A percentile compares a stretch with the other conserved stretches of the same genome.
phyloP scores from a whole-genome alignment of 2,113 vertebrate species.

The Leptodactylus fuscus region DNA sequence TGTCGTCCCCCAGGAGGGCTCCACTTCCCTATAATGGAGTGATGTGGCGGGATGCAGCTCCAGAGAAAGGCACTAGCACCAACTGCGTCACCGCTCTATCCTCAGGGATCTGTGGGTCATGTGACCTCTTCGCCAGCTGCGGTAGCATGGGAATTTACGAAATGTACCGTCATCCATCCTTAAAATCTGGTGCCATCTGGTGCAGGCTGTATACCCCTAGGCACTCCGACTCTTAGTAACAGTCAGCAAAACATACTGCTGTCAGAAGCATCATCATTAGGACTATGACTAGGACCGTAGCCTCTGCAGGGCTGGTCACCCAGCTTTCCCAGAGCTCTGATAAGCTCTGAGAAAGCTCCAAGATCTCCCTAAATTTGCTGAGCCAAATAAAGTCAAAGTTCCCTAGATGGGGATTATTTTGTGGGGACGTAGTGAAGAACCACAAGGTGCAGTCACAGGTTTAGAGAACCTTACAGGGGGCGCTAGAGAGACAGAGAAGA shows the following conservation, averaged over 20 bases:
- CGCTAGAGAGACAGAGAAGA: too few species aligned
- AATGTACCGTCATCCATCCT: not conserved
- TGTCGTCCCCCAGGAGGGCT: not conserved
- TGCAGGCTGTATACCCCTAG: not conserved
- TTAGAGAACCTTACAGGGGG: too few species aligned
- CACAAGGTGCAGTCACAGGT: too few species aligned
- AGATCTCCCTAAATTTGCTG: not conserved
- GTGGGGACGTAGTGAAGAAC: too few species aligned
- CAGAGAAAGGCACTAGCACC: not conserved
- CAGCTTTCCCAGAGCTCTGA: not conserved
- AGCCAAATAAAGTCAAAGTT: not conserved
- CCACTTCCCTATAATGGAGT: not conserved
- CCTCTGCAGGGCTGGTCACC: not conserved
- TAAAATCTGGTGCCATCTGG: constrained; percentile 39
- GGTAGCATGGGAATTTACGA: not conserved
- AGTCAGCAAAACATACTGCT: not conserved
- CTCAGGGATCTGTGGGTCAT: not conserved
- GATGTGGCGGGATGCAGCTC: not conserved
- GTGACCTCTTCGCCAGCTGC: constrained; percentile 9
- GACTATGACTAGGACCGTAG: not conserved
- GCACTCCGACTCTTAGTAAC: not conserved
- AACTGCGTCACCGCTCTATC: not conserved
- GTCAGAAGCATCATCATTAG: not conserved
- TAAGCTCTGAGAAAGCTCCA: too few species aligned
- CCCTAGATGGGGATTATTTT: too few species aligned